Conservation (phyloP, 1,140 invertebrate genomes). For the Neodiprion fabricii region DNA sequence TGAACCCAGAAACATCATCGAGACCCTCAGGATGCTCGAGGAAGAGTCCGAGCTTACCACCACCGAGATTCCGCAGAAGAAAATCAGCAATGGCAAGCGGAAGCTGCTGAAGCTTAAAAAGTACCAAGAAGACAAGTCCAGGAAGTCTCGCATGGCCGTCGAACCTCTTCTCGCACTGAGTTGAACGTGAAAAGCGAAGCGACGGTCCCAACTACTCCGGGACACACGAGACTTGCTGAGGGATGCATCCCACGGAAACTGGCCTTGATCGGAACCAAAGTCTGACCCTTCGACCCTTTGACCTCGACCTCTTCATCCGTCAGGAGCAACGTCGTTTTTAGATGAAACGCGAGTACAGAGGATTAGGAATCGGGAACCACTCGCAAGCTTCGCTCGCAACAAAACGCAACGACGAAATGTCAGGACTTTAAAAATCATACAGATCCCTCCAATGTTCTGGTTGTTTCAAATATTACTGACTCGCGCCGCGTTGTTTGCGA, state of each 20-base stretch:
- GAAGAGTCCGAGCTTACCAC: slow-evolving; percentile 59
- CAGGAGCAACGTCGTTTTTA: not conserved
- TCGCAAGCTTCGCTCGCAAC: too few relatives aligned
- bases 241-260: slow-evolving; percentile 48
- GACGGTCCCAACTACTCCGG: not conserved
- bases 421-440: not conserved
- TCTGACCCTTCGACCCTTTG: slow-evolving; percentile 35
- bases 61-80: slow-evolving; percentile 58
- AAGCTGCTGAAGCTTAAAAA: slow-evolving; percentile 74
- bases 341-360: slow-evolving; percentile 1
- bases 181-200: slow-evolving; percentile 51
- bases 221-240: slow-evolving; percentile 23
- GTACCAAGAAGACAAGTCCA: slow-evolving; percentile 61
- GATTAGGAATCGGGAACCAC: not conserved
- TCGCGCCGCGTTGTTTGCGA: slow-evolving; percentile 23
- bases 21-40: slow-evolving; percentile 76
- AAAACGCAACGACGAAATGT: not conserved
- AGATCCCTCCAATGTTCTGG: too few relatives aligned
- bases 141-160: slow-evolving; percentile 61
- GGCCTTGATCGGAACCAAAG: slow-evolving; percentile 56
- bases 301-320: slow-evolving; percentile 11
- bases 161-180: slow-evolving; percentile 75
- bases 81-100: slow-evolving; percentile 67
- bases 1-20: slow-evolving; percentile 81
- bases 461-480: too few relatives aligned